Evolutionary conservation across 2,113 vertebrate species (phyloP).

Genomic region (Marmota flaviventris): DNA sequence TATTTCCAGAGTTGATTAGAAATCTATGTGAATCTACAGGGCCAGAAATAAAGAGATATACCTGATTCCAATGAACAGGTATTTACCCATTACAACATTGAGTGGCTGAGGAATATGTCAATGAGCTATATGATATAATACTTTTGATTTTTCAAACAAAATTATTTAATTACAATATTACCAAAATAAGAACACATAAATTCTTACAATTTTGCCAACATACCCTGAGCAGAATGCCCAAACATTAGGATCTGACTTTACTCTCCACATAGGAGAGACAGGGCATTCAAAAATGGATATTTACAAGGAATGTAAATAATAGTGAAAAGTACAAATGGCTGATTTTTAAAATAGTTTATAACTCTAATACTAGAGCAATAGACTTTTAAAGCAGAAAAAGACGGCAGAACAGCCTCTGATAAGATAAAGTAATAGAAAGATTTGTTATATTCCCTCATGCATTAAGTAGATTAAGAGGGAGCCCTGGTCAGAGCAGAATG

Average conservation of each 20-base stretch:
- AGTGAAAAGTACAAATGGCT: not conserved
- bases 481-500: conserved; percentile 31
- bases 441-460: not conserved
- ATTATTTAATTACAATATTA: not conserved
- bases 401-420: not conserved
- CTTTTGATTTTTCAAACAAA: conserved; percentile 29
- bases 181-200: not conserved
- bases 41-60: not conserved
- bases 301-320: not conserved
- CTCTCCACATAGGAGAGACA: not conserved
- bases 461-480: conserved; percentile 37
- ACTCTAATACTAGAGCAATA: not conserved
- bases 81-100: not conserved
- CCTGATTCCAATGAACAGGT: not conserved
- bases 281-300: not conserved
- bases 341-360: not conserved
- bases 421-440: conserved; percentile 52
- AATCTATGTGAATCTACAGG: not conserved
- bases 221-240: not conserved
- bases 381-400: not conserved
- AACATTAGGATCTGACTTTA: not conserved
- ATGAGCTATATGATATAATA: not conserved
- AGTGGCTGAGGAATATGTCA: not conserved
- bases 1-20: not conserved
- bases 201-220: not conserved